These are phyloP conservation scores for Phaetusa simplex DNA, from an alignment of 2,113 vertebrate species.

Conservation along the genomic window DNA sequence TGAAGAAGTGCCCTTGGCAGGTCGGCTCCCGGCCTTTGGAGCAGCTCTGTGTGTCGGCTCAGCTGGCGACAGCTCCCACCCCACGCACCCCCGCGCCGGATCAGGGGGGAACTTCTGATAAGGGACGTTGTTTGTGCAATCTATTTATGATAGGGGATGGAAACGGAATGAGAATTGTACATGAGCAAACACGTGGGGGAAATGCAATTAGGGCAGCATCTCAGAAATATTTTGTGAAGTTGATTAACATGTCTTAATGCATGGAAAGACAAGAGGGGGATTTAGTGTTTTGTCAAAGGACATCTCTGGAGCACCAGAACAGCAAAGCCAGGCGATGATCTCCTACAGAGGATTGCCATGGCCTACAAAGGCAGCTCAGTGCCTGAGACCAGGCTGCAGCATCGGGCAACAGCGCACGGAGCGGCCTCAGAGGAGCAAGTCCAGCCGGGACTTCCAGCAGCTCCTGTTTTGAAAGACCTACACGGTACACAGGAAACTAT, in stretches of 20 bases:
- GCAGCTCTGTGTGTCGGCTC: not conserved
- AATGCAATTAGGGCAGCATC: not conserved
- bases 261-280: not conserved
- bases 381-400: not conserved
- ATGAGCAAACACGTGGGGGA: not conserved
- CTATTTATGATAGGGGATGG: not conserved
- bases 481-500: not conserved
- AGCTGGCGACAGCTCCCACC: not conserved
- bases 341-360: not conserved
- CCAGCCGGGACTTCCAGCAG: not conserved
- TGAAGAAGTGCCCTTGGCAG: not conserved
- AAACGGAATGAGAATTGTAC: not conserved
- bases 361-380: not conserved
- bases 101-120: not conserved
- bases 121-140: not conserved
- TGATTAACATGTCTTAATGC: not conserved
- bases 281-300: not conserved
- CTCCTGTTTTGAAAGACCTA: not conserved
- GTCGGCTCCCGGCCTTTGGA: not conserved
- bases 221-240: not conserved
- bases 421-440: not conserved
- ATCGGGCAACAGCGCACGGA: not conserved
- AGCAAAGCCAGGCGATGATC: not conserved
- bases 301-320: not conserved
- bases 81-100: fast-evolving